Percentiles rank a stretch among this genome's conserved stretches.
Evolutionary conservation across 2,113 vertebrate genomes (phyloP).

Genomic region (Catharus minimus): DNA sequence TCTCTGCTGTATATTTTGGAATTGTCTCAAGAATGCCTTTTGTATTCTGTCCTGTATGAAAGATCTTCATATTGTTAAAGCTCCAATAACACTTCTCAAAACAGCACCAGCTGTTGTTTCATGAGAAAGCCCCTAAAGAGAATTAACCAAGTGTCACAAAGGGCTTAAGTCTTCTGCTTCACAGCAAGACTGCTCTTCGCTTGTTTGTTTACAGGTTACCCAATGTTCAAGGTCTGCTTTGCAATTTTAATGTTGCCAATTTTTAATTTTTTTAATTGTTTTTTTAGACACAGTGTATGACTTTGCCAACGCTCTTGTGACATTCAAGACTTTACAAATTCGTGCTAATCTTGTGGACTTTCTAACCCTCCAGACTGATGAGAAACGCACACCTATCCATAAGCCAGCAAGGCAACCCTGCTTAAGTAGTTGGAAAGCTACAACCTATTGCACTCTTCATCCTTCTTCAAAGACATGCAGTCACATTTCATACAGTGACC

Average conservation of each 20-base stretch:
- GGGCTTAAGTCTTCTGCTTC: neutral
- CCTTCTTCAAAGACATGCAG: neutral
- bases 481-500: neutral
- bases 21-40: constrained; percentile 22
- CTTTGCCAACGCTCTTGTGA: neutral
- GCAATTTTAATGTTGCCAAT: neutral
- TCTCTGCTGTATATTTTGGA: constrained; percentile 25
- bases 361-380: neutral
- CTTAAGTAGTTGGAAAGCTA: neutral
- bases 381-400: neutral
- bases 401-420: neutral
- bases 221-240: neutral
- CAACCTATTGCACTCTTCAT: neutral
- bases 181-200: neutral
- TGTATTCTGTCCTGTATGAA: constrained; percentile 4
- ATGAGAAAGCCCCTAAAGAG: constrained; percentile 11
- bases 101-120: constrained; percentile 14
- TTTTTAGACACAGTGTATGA: neutral
- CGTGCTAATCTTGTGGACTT: neutral
- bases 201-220: neutral
- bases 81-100: constrained; percentile 16
- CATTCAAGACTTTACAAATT: neutral
- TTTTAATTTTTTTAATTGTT: neutral
- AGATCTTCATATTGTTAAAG: neutral
- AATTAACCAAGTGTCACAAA: constrained; percentile 11